Conservation (phyloP, 2,113 vertebrate genomes). For the Nothocercus nigrocapillus region DNA sequence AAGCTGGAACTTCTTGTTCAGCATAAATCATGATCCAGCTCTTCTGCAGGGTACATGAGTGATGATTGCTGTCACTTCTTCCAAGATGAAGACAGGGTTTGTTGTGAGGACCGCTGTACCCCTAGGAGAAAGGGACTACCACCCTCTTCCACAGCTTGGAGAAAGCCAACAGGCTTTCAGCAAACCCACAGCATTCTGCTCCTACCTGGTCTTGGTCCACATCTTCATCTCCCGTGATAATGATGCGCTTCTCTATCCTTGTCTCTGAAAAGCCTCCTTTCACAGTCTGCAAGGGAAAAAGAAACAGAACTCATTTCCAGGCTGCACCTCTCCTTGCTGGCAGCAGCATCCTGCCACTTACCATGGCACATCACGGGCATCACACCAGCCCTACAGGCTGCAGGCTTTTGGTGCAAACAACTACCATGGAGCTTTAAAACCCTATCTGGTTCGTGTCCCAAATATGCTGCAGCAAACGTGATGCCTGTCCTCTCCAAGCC, state of each 20-base stretch:
- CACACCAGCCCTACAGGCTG: background rate
- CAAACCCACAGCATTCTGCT: background rate
- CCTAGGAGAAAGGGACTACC: accelerated
- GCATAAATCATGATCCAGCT: background rate
- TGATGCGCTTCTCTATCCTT: conserved; percentile 97
- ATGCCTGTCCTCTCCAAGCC: background rate
- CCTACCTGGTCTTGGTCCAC: conserved; percentile 98
- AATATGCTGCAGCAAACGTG: background rate
- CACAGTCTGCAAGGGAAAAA: conserved; percentile 85
- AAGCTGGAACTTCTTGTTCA: background rate
- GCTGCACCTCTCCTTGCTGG: background rate
- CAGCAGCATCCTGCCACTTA: background rate
- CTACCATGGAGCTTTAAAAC: background rate
- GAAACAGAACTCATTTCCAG: background rate
- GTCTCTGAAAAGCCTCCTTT: conserved; percentile 99
- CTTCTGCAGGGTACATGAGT: background rate
- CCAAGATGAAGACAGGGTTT: background rate
- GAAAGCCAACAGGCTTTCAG: background rate
- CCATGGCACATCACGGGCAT: background rate
- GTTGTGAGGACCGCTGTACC: background rate
- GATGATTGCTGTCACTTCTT: background rate
- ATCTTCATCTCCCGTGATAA: conserved; percentile 97
- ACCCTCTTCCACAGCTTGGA: background rate
- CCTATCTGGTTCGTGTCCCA: background rate
- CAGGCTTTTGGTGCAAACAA: background rate